Evolutionary conservation across 2,888 invertebrate genomes (phyloP).

Genomic region (Aporophyla lueneburgensis): DNA sequence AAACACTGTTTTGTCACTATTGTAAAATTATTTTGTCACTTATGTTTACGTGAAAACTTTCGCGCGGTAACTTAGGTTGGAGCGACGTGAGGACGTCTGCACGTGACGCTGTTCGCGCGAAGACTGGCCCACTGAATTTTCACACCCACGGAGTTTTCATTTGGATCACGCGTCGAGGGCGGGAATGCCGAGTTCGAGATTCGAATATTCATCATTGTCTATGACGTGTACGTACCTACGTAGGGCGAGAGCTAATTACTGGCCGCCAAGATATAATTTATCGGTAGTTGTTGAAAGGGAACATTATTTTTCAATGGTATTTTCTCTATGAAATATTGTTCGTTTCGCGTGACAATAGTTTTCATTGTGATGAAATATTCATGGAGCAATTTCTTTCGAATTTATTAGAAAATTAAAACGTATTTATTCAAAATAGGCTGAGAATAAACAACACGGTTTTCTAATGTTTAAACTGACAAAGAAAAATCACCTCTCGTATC

Average conservation of each 20-base stretch:
- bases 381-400: background rate
- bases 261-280: slow-evolving; percentile 36
- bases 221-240: slow-evolving; percentile 54
- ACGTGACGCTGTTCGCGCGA: slow-evolving; percentile 79
- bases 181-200: slow-evolving; percentile 78
- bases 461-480: background rate
- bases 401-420: background rate
- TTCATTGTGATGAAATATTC: slow-evolving; percentile 17
- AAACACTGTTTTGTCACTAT: slow-evolving; percentile 73
- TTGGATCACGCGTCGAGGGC: slow-evolving; percentile 78
- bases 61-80: slow-evolving; percentile 80
- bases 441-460: background rate
- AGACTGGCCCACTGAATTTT: slow-evolving; percentile 76
- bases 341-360: slow-evolving; percentile 12
- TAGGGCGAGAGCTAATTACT: slow-evolving; percentile 52
- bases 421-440: background rate
- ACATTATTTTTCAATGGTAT: slow-evolving; percentile 19
- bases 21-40: slow-evolving; percentile 68
- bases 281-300: slow-evolving; percentile 1
- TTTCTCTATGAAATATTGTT: slow-evolving; percentile 8
- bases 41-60: slow-evolving; percentile 72
- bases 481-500: background rate
- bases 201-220: slow-evolving; percentile 73
- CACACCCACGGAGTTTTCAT: slow-evolving; percentile 77
- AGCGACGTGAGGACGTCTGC: slow-evolving; percentile 68